phyloP scores from a whole-genome alignment of 2,113 vertebrate genomes.

The Lamprotornis superbus region DNA sequence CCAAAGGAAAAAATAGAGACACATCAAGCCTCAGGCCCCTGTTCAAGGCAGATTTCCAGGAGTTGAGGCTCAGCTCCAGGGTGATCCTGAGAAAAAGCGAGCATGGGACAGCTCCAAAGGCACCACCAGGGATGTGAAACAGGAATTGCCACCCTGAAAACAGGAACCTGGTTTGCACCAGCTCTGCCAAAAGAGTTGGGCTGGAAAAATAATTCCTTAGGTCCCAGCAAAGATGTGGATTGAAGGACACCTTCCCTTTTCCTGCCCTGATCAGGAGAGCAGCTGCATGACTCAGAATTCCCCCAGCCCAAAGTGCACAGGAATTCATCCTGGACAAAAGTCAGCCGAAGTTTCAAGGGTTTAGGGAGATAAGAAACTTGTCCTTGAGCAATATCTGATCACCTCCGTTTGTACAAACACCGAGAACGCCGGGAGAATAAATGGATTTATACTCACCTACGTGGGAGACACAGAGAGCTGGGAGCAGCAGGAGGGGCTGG shows the following conservation, averaged over 20 bases:
- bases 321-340: not conserved
- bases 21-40: not conserved
- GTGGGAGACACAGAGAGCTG: not conserved
- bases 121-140: not conserved
- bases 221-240: not conserved
- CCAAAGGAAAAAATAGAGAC: not conserved
- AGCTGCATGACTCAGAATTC: not conserved
- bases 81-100: not conserved
- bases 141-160: not conserved
- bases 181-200: not conserved
- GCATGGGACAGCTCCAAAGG: not conserved
- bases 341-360: not conserved
- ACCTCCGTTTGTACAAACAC: not conserved
- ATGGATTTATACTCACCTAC: not conserved
- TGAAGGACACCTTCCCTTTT: not conserved
- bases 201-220: not conserved
- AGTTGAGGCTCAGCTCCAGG: not conserved
- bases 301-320: fast-evolving
- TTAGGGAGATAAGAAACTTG: not conserved
- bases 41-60: not conserved
- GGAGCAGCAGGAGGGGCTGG: not conserved
- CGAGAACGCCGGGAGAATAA: fast-evolving
- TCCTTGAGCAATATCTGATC: not conserved
- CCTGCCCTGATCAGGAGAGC: fast-evolving
- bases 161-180: not conserved